A percentile compares a stretch with the other conserved stretches of the same genome.
Evolutionary conservation across 2,113 vertebrate species (phyloP).

Genomic region (Scalopus aquaticus): DNA sequence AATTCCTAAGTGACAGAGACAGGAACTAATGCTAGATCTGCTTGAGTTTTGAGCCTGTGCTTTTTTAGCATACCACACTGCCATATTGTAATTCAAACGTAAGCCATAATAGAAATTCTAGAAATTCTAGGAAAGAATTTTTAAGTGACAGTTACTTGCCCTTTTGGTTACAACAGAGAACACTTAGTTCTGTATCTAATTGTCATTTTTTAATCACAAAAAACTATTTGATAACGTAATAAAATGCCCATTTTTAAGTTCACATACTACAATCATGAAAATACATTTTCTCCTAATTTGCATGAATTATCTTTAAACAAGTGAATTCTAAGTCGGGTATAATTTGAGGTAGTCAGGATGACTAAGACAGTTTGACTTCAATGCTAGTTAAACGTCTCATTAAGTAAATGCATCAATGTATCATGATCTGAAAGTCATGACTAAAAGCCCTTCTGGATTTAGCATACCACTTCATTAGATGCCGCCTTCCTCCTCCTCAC

Average conservation of each 20-base stretch:
- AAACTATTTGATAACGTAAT: conserved; percentile 73
- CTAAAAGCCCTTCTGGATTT: not conserved
- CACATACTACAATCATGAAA: conserved; percentile 65
- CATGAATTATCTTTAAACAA: conserved; percentile 53
- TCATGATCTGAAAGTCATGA: not conserved
- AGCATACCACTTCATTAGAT: not conserved
- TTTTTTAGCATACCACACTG: not conserved
- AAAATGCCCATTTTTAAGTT: conserved; percentile 75
- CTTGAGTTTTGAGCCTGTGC: not conserved
- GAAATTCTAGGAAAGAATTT: conserved; percentile 75
- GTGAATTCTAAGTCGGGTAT: conserved; percentile 36
- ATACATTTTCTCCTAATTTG: conserved; percentile 67
- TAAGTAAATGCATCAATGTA: not conserved
- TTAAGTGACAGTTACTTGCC: conserved; percentile 67
- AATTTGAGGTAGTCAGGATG: not conserved
- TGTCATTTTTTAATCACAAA: conserved; percentile 74
- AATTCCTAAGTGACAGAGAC: not conserved
- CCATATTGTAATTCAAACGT: conserved; percentile 23
- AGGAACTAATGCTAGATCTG: not conserved
- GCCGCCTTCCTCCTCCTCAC: not conserved
- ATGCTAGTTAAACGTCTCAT: not conserved
- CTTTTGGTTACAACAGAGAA: conserved; percentile 55
- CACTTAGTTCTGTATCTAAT: conserved; percentile 74
- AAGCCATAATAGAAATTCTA: conserved; percentile 51
- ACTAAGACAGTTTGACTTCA: not conserved